Base-by-base conservation (phyloP, 1,140 invertebrate species). In the Diorhabda carinulata region DNA sequence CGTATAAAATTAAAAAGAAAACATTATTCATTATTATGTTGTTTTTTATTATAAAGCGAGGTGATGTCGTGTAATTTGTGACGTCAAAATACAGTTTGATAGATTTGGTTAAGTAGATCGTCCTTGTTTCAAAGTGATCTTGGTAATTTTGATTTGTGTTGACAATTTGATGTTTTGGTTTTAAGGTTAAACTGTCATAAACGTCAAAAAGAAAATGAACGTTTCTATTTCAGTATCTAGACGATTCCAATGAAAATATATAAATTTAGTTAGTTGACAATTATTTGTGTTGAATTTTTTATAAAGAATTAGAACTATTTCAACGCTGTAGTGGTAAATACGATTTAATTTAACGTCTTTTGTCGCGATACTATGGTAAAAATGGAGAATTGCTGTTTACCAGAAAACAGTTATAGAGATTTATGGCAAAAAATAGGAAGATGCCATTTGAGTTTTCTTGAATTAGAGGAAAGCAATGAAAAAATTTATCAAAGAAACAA, bases 391-490 rank as follows among this genome's bases (percentile, higher is more conserved):
- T 78, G 74, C 69, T 74, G 72, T 73, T 70, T 67, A 59, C 62
- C 61, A 57, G 83, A 84, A 72, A 86, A 87, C 66, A 82, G 83
- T 73, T 79, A 87, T 70, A 83, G 84, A 56, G 86, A 88, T 70
- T 81, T 92, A 71, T 90, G 88, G 84, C 81, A 85, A 65, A 86
- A 88, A 77, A 88, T 92, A 72, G 85, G 92, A 73, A 83, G 87
- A 70, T 84, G 87, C 66, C 90, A 92, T 82, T 86, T 91, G 80
- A 87, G 83, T 68, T 92, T 89, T 81, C 81, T 93, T 59, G 87
- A 92, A 76, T 88, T 87, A n/a, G 91, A 92, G 73, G 90, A 92
- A 70, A 90, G 87, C 78, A 87, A 88, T 5, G 83, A 88, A 57
- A 93, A 93, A 78, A 80, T 93, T 52, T 84, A 89, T 62, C 86